A percentile compares a stretch with the other conserved stretches of the same genome.
Evolutionary conservation across 2,797 vertebrate species (phyloP).

Genomic region (Erethizon dorsatum): DNA sequence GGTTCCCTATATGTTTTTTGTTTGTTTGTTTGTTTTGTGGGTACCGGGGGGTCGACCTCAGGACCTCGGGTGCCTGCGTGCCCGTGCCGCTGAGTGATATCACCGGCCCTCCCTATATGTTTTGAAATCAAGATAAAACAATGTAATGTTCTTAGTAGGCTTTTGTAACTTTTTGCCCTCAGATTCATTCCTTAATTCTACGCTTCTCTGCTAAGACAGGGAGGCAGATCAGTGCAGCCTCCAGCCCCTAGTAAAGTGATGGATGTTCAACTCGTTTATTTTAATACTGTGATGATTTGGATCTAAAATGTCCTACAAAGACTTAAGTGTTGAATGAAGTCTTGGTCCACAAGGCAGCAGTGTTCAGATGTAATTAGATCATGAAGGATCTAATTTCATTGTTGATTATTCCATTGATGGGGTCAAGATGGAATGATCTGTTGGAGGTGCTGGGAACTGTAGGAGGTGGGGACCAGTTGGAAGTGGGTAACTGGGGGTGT

Average conservation of each 20-base stretch:
- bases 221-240: background rate
- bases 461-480: fast-evolving
- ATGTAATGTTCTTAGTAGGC: background rate
- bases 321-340: background rate
- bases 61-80: too few relatives aligned
- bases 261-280: too few relatives aligned
- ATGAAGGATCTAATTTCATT: background rate
- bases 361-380: too few relatives aligned
- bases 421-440: background rate
- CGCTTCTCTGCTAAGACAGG: background rate
- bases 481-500: background rate
- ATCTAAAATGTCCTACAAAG: background rate
- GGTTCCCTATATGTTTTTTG: too few relatives aligned
- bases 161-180: background rate
- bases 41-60: too few relatives aligned
- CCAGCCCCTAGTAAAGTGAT: fast-evolving
- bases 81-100: too few relatives aligned
- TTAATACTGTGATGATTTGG: background rate
- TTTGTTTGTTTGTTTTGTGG: too few relatives aligned
- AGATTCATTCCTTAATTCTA: background rate
- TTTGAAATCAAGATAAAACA: background rate
- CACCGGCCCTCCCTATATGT: too few relatives aligned
- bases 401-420: background rate
- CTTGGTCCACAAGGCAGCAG: background rate
- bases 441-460: background rate